Base-by-base conservation (phyloP, 2,113 vertebrate genomes). In the Apteryx owenii region DNA sequence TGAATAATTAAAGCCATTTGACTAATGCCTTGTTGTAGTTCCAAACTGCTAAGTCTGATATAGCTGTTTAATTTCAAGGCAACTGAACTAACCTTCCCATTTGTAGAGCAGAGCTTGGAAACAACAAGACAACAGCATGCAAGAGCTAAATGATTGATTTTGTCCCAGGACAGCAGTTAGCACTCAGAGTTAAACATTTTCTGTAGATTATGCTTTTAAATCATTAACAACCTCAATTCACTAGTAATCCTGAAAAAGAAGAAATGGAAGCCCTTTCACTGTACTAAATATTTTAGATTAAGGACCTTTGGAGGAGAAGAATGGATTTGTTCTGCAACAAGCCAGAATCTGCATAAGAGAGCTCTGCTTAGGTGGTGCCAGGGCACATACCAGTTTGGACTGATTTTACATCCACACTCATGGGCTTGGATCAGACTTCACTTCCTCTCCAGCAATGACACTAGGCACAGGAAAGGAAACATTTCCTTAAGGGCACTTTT, bases 41-140 rank as follows among this genome's bases (percentile, higher is more conserved):
- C 92, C 51, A 83, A 78, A 85, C 81, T 81, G 66, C 85, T 88
- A 64, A 85, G 48, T 71, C 91, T 96, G 96, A 97, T 97, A 83
- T 72, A 96, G 81, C 48, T 89, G 95, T 97, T 96, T 97, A 96
- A 92, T 97, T 97, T 97, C 84, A 92, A 94, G 56, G 89, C 87
- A 91, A 62, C 48, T 44, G 82, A 91, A 93, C 86, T 88, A 89
- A 69, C 36, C 66, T 80, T 89, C 40, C 65, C 85, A 31, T 72
- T 90, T 68, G 60, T 69, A 42, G 50, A 85, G 76, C 31, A 60
- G 87, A 86, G 73, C 53, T 86, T 81, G 87, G 94, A 95, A 84
- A 50, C 36, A 86, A 64, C 44, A 68, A 83, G 89, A 88, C 58
- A 96, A 80, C 7, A 50, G 46, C 71, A 82, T 31, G 44, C 5